These are phyloP conservation scores for Eumacrocentrus americanus DNA, from an alignment of 2,888 invertebrate genomes.

Conservation along the genomic window DNA sequence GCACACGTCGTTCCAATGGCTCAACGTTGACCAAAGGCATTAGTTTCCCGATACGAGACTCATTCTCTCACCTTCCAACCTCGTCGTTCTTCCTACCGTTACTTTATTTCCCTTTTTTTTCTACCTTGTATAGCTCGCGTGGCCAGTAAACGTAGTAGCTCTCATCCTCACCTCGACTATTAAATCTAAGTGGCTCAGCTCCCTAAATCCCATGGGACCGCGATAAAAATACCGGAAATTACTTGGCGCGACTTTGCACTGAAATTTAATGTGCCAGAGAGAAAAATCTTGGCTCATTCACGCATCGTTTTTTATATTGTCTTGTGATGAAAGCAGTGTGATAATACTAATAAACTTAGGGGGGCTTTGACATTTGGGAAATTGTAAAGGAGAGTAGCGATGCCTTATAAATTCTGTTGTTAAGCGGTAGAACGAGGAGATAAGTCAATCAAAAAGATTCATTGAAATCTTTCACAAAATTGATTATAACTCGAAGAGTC, in stretches of 20 bases:
- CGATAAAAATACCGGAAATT: conserved; percentile 57
- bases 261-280: conserved; percentile 5
- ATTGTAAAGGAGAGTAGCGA: too few relatives aligned
- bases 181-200: conserved; percentile 59
- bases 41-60: conserved; percentile 13
- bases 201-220: conserved; percentile 51
- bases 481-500: too few relatives aligned
- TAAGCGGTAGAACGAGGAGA: too few relatives aligned
- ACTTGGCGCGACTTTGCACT: conserved; percentile 40
- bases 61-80: conserved; percentile 2
- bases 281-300: conserved; percentile 13
- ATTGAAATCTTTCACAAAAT: too few relatives aligned
- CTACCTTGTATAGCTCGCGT: conserved; percentile 23
- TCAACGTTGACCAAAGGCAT: conserved; percentile 20
- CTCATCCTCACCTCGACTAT: conserved; percentile 41
- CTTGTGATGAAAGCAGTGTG: not conserved
- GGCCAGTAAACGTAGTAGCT: conserved; percentile 16
- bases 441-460: too few relatives aligned
- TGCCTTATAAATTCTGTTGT: too few relatives aligned
- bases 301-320: conserved; percentile 8
- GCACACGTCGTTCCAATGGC: conserved; percentile 10
- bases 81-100: conserved; percentile 11
- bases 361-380: conserved; percentile 9
- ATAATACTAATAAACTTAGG: conserved; percentile 3
- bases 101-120: conserved; percentile 6